phyloP scores from a whole-genome alignment of 2,113 vertebrate genomes.

The Cyprinodon tularosa region DNA sequence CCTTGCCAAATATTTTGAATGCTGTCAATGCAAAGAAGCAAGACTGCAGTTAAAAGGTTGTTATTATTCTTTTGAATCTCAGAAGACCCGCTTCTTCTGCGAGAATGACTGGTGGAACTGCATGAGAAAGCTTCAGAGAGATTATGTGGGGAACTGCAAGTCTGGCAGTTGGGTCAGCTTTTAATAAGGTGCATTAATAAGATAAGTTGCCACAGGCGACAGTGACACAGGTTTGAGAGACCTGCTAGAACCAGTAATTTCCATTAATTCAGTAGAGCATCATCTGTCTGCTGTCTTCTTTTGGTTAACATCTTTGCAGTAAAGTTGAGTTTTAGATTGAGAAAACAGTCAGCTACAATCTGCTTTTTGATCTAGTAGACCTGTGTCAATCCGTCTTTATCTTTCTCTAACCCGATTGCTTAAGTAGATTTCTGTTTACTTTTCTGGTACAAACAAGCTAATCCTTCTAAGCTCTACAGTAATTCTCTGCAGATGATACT shows the following conservation, averaged over 20 bases:
- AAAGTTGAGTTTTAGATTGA: constrained; percentile 3
- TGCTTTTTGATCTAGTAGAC: constrained; percentile 14
- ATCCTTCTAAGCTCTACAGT: not conserved
- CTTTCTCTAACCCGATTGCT: not conserved
- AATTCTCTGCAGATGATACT: not conserved
- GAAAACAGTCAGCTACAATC: constrained; percentile 11
- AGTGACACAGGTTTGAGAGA: constrained; percentile 47
- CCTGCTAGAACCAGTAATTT: constrained; percentile 18
- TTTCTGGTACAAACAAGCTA: not conserved
- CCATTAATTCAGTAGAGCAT: constrained; percentile 22
- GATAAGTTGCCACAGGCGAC: constrained; percentile 32
- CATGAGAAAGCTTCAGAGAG: constrained; percentile 21
- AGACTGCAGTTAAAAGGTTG: constrained; percentile 40
- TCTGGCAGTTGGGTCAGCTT: constrained; percentile 40
- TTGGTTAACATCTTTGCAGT: constrained; percentile 1
- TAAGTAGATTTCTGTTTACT: not conserved
- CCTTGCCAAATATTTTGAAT: constrained; percentile 63
- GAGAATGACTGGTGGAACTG: constrained; percentile 12
- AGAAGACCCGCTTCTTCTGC: constrained; percentile 18
- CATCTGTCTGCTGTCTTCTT: constrained; percentile 18
- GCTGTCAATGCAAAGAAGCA: constrained; percentile 53
- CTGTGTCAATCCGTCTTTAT: constrained; percentile 10
- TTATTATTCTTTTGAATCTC: constrained; percentile 28
- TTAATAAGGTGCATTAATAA: constrained; percentile 51
- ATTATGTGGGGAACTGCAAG: not conserved